A percentile compares a stretch with the other conserved stretches of the same genome.
phyloP scores from a whole-genome alignment of 1,140 invertebrate species.

The Drosophila novamexicana region DNA sequence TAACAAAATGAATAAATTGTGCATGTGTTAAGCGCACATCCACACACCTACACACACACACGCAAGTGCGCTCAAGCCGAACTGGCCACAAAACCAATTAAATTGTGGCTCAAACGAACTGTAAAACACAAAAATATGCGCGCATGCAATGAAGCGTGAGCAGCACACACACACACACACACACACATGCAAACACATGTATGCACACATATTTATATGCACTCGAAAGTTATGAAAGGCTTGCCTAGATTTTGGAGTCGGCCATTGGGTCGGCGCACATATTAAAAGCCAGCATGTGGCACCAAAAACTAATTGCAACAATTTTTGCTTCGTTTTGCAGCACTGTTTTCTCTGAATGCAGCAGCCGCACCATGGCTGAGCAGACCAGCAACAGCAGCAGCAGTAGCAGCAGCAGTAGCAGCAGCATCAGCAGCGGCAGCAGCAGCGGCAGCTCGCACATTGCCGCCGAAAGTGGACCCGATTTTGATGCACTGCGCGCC shows the following conservation, averaged over 20 bases:
- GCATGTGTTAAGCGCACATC: slow-evolving; percentile 13
- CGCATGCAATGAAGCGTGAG: slow-evolving; percentile 37
- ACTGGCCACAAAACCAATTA: slow-evolving; percentile 71
- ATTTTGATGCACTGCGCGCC: slow-evolving; percentile 61
- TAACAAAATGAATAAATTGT: slow-evolving; percentile 43
- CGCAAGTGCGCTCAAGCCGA: not conserved
- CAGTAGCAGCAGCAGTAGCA: slow-evolving; percentile 19
- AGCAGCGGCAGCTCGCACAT: slow-evolving; percentile 18
- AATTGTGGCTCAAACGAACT: slow-evolving; percentile 64
- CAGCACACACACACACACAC: slow-evolving; percentile 3
- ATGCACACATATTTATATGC: not conserved
- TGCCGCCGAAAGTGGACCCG: slow-evolving; percentile 58
- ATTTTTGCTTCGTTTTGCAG: slow-evolving; percentile 46
- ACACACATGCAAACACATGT: slow-evolving; percentile 1
- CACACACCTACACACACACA: not conserved
- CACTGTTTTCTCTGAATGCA: slow-evolving; percentile 32
- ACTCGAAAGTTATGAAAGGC: slow-evolving; percentile 1
- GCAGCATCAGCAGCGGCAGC: not conserved
- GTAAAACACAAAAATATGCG: slow-evolving; percentile 62
- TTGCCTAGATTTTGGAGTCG: slow-evolving; percentile 44
- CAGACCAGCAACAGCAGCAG: slow-evolving; percentile 40
- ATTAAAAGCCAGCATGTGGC: slow-evolving; percentile 34
- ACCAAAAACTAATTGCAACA: slow-evolving; percentile 47
- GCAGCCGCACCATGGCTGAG: slow-evolving; percentile 49
- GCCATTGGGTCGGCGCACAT: slow-evolving; percentile 25